phyloP scores from a whole-genome alignment of 2,797 vertebrate species.

The Okamejei kenojei region DNA sequence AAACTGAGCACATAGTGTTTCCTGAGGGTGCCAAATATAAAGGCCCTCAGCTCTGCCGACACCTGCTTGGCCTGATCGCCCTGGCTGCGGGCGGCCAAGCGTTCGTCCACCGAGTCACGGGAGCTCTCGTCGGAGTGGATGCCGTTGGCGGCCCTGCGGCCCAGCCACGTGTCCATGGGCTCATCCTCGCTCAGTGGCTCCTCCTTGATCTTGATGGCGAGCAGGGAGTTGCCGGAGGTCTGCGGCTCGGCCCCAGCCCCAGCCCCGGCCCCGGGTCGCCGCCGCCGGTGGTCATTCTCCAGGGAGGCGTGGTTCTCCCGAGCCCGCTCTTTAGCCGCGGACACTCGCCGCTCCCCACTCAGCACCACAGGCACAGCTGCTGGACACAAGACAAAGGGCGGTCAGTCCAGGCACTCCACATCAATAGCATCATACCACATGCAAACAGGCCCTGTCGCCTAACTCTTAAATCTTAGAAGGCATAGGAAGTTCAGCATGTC shows the following conservation, averaged over 20 bases:
- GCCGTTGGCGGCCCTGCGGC: constrained; percentile 72
- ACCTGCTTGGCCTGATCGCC: constrained; percentile 46
- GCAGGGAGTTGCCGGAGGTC: not conserved
- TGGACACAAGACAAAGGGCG: not conserved
- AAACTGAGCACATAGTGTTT: constrained; percentile 89
- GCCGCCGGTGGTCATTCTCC: constrained; percentile 68
- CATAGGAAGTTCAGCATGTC: no score
- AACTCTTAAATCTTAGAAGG: no score
- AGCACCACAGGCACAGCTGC: constrained; percentile 58
- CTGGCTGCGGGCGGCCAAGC: constrained; percentile 49
- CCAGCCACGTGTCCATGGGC: constrained; percentile 74
- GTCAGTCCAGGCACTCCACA: not conserved
- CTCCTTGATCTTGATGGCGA: constrained; percentile 63
- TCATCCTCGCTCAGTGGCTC: constrained; percentile 71
- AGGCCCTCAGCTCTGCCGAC: constrained; percentile 74
- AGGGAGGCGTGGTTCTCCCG: constrained; percentile 66
- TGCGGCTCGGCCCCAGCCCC: constrained; percentile 24
- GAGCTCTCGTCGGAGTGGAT: constrained; percentile 52
- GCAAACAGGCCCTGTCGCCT: not conserved
- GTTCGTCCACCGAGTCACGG: constrained; percentile 65
- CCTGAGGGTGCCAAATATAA: constrained; percentile 76
- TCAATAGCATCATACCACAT: not conserved
- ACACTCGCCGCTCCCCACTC: constrained; percentile 79
- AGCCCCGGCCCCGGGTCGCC: constrained; percentile 48
- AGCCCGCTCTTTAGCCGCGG: constrained; percentile 67